These are phyloP conservation scores for Pomatostomus ruficeps DNA, from an alignment of 2,113 vertebrate species.

Conservation along the genomic window DNA sequence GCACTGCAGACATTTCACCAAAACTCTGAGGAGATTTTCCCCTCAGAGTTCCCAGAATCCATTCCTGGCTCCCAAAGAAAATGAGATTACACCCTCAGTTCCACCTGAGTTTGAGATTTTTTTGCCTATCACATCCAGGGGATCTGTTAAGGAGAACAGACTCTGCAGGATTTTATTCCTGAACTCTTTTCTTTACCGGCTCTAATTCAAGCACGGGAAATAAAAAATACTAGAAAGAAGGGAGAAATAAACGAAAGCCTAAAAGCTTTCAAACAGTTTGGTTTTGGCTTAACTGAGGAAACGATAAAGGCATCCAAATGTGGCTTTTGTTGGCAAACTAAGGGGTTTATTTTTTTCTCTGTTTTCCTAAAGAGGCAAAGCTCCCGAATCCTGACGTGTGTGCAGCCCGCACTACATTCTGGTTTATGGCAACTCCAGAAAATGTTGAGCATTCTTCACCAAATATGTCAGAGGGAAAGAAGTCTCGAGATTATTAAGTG, in stretches of 20 bases:
- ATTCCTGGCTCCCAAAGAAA: background rate
- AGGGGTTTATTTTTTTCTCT: background rate
- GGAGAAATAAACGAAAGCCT: constrained; percentile 5
- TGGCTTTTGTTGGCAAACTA: constrained; percentile 1
- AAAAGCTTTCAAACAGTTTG: constrained; percentile 5
- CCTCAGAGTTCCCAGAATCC: background rate
- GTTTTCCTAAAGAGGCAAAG: background rate
- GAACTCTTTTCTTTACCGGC: background rate
- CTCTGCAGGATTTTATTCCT: background rate
- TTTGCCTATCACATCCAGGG: background rate
- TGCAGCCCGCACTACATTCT: background rate
- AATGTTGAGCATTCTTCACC: constrained; percentile 7
- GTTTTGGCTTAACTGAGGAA: constrained; percentile 26
- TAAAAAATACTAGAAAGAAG: constrained; percentile 18
- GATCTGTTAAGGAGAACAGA: background rate
- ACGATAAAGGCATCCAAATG: background rate
- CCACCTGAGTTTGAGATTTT: background rate
- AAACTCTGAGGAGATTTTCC: background rate
- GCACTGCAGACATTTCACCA: background rate
- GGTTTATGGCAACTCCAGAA: constrained; percentile 10
- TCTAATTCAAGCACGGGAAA: background rate
- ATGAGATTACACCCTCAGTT: background rate
- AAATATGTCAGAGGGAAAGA: constrained; percentile 15
- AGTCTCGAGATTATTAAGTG: constrained; percentile 3
- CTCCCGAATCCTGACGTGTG: background rate